Conservation (phyloP, 2,797 vertebrate species). For the Sebastiscus tertius region DNA sequence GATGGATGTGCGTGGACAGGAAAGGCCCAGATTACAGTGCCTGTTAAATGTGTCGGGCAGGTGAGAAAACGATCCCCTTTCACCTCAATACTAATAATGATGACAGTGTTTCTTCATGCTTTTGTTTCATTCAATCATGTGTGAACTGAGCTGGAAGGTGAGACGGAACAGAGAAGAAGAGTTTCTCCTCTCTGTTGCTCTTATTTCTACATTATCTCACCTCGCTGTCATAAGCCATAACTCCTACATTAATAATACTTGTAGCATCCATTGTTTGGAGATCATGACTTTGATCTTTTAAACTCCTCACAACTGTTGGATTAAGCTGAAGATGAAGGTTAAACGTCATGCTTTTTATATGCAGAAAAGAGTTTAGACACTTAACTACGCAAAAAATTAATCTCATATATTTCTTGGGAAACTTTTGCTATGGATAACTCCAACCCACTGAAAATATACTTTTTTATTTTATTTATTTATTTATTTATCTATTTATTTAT, state of each 20-base stretch:
- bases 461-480: too few relatives aligned
- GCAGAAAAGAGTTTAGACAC: neutral
- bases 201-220: neutral
- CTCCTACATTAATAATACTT: neutral
- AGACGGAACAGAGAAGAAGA: neutral
- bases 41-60: slow-evolving; percentile 73
- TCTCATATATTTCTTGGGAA: neutral
- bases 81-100: slow-evolving; percentile 74
- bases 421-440: neutral
- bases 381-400: neutral
- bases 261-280: neutral
- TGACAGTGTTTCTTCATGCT: slow-evolving; percentile 70
- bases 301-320: neutral
- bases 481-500: too few relatives aligned
- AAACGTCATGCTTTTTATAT: neutral
- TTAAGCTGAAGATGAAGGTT: neutral
- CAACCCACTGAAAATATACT: too few relatives aligned
- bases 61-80: slow-evolving; percentile 73
- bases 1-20: slow-evolving; percentile 62
- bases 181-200: neutral
- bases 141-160: slow-evolving; percentile 41
- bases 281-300: neutral
- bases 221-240: neutral
- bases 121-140: slow-evolving; percentile 75
- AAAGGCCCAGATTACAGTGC: slow-evolving; percentile 59